Percentiles rank a stretch among this genome's conserved stretches.
Evolutionary conservation across 2,797 vertebrate genomes (phyloP).

Genomic region (Adrianichthys oophorus): DNA sequence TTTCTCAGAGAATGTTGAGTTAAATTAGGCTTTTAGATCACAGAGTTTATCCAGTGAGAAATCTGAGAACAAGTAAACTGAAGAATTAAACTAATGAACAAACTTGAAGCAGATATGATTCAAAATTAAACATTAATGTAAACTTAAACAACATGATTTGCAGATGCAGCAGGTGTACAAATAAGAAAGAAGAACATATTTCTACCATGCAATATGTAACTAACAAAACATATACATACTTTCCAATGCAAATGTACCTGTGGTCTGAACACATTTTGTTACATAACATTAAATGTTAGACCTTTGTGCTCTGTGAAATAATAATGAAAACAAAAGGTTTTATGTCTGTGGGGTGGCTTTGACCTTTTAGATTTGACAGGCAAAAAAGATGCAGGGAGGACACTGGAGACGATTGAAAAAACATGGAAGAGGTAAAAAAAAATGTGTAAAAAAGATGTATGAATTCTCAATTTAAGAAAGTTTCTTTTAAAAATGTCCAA

Average conservation of each 20-base stretch:
- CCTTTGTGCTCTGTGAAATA: conserved; percentile 20
- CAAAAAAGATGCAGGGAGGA: not conserved
- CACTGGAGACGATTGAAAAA: conserved; percentile 7
- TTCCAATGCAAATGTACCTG: too few species aligned
- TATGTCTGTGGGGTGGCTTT: conserved; percentile 10
- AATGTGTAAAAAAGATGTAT: conserved; percentile 1
- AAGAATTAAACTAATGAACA: not conserved
- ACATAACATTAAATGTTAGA: conserved; percentile 18
- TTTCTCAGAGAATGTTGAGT: not conserved
- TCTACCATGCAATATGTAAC: too few species aligned
- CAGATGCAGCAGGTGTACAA: too few species aligned
- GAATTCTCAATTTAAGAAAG: too few species aligned
- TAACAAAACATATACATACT: too few species aligned
- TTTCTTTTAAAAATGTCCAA: too few species aligned
- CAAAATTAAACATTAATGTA: not conserved
- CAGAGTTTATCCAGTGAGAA: not conserved
- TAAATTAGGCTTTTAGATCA: not conserved
- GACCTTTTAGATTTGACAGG: conserved; percentile 40
- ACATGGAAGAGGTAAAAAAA: not conserved
- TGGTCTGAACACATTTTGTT: conserved; percentile 3
- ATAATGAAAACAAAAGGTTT: conserved; percentile 19
- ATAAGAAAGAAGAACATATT: too few species aligned
- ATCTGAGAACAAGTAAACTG: not conserved
- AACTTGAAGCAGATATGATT: conserved; percentile 1
- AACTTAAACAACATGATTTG: not conserved